phyloP scores from a whole-genome alignment of 2,113 vertebrate species.

The Siphamia tubifer region DNA sequence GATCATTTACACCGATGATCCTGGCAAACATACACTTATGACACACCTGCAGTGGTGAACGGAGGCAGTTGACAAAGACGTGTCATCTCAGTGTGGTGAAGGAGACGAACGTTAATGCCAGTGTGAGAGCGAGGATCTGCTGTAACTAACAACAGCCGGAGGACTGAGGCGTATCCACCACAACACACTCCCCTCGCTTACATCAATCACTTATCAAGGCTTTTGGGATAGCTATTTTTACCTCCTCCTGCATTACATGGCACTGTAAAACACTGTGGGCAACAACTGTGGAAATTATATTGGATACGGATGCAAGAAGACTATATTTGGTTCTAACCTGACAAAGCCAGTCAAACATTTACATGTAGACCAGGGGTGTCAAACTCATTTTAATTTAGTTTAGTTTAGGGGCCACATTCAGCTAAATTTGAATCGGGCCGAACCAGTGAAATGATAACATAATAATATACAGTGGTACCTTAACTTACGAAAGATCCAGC shows the following conservation, averaged over 20 bases:
- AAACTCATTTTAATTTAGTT: too few species aligned
- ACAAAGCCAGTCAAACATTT: too few species aligned
- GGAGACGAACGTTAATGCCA: conserved; percentile 60
- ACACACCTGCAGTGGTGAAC: not conserved
- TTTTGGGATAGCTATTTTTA: conserved; percentile 75
- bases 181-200: conserved; percentile 48
- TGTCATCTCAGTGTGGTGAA: conserved; percentile 25
- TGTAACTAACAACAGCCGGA: conserved; percentile 71
- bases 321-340: not conserved
- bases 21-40: conserved; percentile 15
- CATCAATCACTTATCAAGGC: conserved; percentile 75
- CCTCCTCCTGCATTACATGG: conserved; percentile 34
- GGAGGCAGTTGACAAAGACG: conserved; percentile 16
- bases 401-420: too few species aligned
- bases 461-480: too few species aligned
- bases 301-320: conserved; percentile 1
- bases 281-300: conserved; percentile 37
- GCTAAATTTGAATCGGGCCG: too few species aligned
- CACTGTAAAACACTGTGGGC: conserved; percentile 32
- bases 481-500: too few species aligned
- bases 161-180: conserved; percentile 59
- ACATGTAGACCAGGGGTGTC: too few species aligned
- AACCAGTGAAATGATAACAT: too few species aligned
- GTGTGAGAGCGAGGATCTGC: conserved; percentile 37
- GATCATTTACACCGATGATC: conserved; percentile 38